Conservation (phyloP, 1,140 invertebrate genomes). For the Zaprionus africanus region DNA sequence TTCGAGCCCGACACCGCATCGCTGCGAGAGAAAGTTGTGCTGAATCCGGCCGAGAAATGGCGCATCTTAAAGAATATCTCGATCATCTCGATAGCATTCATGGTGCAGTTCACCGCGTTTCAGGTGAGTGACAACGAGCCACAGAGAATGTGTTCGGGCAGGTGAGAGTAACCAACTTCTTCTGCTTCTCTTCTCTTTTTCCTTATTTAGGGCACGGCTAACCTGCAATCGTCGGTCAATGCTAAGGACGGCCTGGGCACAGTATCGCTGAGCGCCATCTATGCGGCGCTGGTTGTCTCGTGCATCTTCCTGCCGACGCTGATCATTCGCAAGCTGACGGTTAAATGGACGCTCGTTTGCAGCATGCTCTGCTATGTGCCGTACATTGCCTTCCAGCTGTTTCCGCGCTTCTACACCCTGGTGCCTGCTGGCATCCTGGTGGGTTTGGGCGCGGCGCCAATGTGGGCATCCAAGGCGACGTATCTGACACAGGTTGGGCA, state of each 20-base stretch:
- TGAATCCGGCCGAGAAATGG: conserved; percentile 92
- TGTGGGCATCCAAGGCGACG: conserved; percentile 98
- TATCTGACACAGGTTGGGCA: conserved; percentile 97
- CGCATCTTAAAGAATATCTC: conserved; percentile 94
- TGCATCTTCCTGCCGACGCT: conserved; percentile 97
- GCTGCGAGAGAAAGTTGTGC: conserved; percentile 89
- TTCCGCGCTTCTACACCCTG: conserved; percentile 94
- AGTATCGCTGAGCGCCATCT: conserved; percentile 93
- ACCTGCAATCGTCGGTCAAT: conserved; percentile 95
- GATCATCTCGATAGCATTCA: conserved; percentile 93
- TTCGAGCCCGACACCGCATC: conserved; percentile 83
- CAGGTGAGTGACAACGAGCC: conserved; percentile 83
- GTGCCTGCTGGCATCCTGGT: conserved; percentile 95
- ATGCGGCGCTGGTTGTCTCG: conserved; percentile 94
- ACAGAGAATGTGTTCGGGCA: too few relatives aligned
- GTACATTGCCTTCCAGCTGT: conserved; percentile 97
- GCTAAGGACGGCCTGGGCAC: conserved; percentile 93
- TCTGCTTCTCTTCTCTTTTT: not conserved
- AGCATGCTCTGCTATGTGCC: conserved; percentile 96
- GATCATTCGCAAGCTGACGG: conserved; percentile 94
- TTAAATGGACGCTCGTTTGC: conserved; percentile 97
- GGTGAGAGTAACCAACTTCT: not conserved
- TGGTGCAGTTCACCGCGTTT: conserved; percentile 97
- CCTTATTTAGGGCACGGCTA: conserved; percentile 90
- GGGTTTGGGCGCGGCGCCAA: conserved; percentile 96